Conservation (phyloP, 2,797 vertebrate species). For the Mastacembelus armatus region DNA sequence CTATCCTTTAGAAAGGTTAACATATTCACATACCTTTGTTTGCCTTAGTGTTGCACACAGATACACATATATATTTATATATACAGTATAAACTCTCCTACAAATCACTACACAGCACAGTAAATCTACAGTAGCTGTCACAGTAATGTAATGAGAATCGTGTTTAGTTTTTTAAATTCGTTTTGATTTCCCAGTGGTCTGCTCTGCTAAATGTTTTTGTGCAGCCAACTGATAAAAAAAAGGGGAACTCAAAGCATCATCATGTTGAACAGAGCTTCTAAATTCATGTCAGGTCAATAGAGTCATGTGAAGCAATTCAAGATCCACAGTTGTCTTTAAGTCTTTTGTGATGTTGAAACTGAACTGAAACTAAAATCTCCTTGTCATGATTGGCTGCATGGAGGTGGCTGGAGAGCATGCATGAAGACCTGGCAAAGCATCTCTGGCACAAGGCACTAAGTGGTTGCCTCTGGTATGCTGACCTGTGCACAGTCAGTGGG, state of each 20-base stretch:
- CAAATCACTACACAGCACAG: constrained; percentile 21
- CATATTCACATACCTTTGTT: no score
- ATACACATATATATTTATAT: not conserved
- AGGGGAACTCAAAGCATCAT: constrained; percentile 9
- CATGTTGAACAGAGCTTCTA: constrained; percentile 23
- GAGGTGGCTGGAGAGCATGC: constrained; percentile 62
- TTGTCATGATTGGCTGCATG: constrained; percentile 57
- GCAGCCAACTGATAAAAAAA: constrained; percentile 17
- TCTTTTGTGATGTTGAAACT: constrained; percentile 35
- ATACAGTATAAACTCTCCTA: constrained; percentile 26
- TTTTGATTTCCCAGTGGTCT: constrained; percentile 48
- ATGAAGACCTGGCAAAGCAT: constrained; percentile 61
- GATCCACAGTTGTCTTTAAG: constrained; percentile 18
- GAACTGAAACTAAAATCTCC: constrained; percentile 55
- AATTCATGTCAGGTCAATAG: constrained; percentile 33
- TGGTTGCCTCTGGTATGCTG: constrained; percentile 74
- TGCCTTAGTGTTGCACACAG: constrained; percentile 16
- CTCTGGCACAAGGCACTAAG: constrained; percentile 58
- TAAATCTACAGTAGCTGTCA: constrained; percentile 25
- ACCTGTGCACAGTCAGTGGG: constrained; percentile 73
- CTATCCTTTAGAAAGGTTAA: no score
- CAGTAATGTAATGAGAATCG: constrained; percentile 35
- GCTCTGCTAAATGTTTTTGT: constrained; percentile 29
- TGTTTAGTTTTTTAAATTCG: constrained; percentile 37
- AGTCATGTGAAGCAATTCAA: constrained; percentile 20